phyloP scores from a whole-genome alignment of 2,797 vertebrate species.

The Notoglanidium macrostoma region DNA sequence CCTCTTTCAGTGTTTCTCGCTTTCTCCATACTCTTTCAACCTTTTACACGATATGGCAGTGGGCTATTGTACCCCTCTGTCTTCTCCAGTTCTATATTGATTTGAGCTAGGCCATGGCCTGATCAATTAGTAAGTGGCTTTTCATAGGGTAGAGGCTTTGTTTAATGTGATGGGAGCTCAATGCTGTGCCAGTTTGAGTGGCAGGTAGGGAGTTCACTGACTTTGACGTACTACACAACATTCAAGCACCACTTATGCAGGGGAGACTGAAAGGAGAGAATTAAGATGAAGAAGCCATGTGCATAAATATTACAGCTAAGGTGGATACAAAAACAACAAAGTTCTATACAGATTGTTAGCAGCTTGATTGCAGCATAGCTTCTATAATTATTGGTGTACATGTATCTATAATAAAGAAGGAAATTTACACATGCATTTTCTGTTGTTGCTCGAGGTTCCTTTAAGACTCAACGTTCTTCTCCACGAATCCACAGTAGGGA shows the following conservation, averaged over 20 bases:
- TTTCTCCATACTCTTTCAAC: slow-evolving; percentile 19
- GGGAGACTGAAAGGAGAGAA: not conserved
- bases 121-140: slow-evolving; percentile 56
- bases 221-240: not conserved
- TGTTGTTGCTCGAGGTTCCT: not conserved
- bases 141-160: slow-evolving; percentile 23
- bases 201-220: not conserved
- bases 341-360: not conserved
- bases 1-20: not conserved
- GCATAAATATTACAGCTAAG: not conserved
- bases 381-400: not conserved
- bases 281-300: not conserved
- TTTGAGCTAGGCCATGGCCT: slow-evolving; percentile 37
- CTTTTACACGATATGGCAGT: slow-evolving; percentile 6
- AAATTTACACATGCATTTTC: not conserved
- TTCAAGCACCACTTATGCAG: not conserved
- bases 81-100: slow-evolving; percentile 45
- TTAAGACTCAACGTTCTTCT: not conserved
- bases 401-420: not conserved
- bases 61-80: slow-evolving; percentile 38
- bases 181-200: slow-evolving; percentile 16
- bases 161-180: not conserved
- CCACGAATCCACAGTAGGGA: not conserved
- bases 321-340: not conserved
- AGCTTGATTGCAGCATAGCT: not conserved